A percentile compares a stretch with the other conserved stretches of the same genome.
Evolutionary conservation across 2,113 vertebrate species (phyloP).

Genomic region (Verasper variegatus): DNA sequence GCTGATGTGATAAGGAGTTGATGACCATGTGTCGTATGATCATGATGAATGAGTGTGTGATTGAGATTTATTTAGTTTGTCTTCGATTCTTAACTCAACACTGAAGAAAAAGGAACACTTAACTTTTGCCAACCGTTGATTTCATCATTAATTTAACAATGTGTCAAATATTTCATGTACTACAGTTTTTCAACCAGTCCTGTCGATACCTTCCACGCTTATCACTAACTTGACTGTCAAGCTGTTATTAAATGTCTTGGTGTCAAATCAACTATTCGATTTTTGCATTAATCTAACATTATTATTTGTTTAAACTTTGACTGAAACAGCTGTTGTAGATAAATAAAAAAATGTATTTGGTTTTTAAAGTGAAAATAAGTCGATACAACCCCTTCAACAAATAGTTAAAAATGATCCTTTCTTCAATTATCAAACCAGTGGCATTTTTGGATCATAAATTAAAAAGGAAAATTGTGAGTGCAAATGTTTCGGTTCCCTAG

Average conservation of each 20-base stretch:
- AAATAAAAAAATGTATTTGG: too few species aligned
- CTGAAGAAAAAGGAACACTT: conserved; percentile 20
- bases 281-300: too few species aligned
- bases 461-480: too few species aligned
- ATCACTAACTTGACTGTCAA: not conserved
- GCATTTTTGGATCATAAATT: too few species aligned
- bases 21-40: conserved; percentile 21
- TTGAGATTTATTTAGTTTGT: conserved; percentile 13
- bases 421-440: too few species aligned
- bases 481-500: too few species aligned
- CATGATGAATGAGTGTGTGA: conserved; percentile 25
- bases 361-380: not conserved
- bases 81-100: conserved; percentile 10
- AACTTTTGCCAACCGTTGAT: conserved; percentile 8
- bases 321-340: not conserved
- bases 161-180: conserved; percentile 19
- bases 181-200: conserved; percentile 20
- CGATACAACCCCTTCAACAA: not conserved
- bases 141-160: conserved; percentile 9
- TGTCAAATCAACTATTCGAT: not conserved
- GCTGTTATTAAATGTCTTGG: not conserved
- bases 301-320: not conserved
- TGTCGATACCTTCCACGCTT: not conserved
- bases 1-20: not conserved
- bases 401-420: too few species aligned